phyloP scores from a whole-genome alignment of 2,797 vertebrate species.

The Pristis pectinata region DNA sequence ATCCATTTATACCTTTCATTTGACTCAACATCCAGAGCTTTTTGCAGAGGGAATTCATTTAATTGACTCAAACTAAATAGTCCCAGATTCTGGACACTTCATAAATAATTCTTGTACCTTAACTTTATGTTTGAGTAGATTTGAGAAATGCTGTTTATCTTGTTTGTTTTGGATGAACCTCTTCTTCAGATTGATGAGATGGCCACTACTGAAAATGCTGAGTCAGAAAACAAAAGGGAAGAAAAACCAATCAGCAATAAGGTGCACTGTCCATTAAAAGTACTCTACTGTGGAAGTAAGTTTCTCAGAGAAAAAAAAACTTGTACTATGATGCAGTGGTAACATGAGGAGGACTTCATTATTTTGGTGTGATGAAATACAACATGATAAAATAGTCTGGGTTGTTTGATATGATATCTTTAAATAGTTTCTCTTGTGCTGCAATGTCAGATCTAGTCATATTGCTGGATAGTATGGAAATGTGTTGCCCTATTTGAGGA shows the following conservation, averaged over 20 bases:
- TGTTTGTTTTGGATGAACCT: not conserved
- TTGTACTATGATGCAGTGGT: not conserved
- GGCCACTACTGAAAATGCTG: conserved; percentile 78
- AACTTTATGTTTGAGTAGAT: not conserved
- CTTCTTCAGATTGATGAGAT: conserved; percentile 57
- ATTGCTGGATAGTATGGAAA: not conserved
- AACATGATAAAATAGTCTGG: not conserved
- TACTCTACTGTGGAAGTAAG: conserved; percentile 94
- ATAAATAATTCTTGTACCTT: not conserved
- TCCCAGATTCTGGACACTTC: not conserved
- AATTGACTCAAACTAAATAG: not conserved
- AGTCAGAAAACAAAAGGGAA: conserved; percentile 73
- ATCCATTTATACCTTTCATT: not conserved
- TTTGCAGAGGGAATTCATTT: not conserved
- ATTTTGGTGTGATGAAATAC: not conserved
- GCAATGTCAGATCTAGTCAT: not conserved
- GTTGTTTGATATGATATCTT: not conserved
- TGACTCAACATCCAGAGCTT: not conserved
- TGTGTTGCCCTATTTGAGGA: not conserved
- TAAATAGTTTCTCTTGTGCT: not conserved
- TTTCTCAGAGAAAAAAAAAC: conserved; percentile 36
- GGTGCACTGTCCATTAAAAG: conserved; percentile 78
- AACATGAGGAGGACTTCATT: not conserved
- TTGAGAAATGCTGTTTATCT: not conserved
- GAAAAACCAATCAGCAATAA: conserved; percentile 58